A percentile compares a stretch with the other conserved stretches of the same genome.
Conservation (phyloP, 1,140 invertebrate genomes). For the Coenobita brevimanus region DNA sequence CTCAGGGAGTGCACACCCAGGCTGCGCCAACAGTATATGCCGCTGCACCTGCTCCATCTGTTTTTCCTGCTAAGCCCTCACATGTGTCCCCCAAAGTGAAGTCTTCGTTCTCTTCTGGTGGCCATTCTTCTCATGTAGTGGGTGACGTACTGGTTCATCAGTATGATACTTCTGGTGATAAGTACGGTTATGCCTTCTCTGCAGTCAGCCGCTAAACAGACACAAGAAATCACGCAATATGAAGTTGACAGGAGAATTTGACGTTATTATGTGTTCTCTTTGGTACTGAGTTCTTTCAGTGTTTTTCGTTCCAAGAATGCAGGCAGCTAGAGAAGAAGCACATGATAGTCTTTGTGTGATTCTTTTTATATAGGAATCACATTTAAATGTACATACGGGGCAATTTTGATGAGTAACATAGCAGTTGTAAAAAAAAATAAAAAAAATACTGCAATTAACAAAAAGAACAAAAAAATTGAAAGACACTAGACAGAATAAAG, state of each 20-base stretch:
- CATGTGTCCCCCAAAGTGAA: too few species aligned
- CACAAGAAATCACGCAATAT: background rate
- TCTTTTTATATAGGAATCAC: background rate
- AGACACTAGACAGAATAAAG: too few species aligned
- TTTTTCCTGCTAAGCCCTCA: too few species aligned
- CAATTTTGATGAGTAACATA: background rate
- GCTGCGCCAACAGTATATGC: background rate
- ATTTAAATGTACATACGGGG: slow-evolving; percentile 7
- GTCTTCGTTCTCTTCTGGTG: background rate
- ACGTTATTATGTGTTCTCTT: background rate
- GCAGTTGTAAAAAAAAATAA: background rate
- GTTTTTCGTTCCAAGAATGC: too few species aligned
- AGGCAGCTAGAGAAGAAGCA: too few species aligned
- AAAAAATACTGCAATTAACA: background rate
- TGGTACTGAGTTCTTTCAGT: too few species aligned
- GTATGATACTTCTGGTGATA: slow-evolving; percentile 23
- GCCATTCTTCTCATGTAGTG: slow-evolving; percentile 37
- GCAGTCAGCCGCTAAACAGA: slow-evolving; percentile 10
- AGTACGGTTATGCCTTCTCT: slow-evolving; percentile 58
- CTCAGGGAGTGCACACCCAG: background rate
- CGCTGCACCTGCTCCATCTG: background rate
- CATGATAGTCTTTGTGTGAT: background rate
- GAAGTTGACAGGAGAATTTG: background rate
- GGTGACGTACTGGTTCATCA: slow-evolving; percentile 64
- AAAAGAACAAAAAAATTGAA: too few species aligned